These are phyloP conservation scores for Brachionus calyciflorus DNA, from an alignment of 1,140 invertebrate genomes.

Conservation along the genomic window DNA sequence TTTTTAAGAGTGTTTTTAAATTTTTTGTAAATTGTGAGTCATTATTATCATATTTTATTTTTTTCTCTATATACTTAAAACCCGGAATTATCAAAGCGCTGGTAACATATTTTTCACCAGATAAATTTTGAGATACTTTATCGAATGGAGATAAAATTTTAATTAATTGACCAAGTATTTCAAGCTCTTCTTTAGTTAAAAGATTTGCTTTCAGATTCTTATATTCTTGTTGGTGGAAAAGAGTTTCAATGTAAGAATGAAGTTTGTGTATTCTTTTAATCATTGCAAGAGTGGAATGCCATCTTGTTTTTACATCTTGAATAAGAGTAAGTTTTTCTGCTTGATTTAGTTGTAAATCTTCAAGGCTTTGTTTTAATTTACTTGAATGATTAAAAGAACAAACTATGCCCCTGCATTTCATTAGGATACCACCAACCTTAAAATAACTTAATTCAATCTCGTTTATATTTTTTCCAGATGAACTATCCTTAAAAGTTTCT, in stretches of 20 bases:
- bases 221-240: neutral
- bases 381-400: conserved; percentile 10
- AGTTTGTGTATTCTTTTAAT: neutral
- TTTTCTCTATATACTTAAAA: too few species aligned
- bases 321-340: neutral
- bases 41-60: too few species aligned
- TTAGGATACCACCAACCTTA: neutral
- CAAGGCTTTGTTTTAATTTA: neutral
- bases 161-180: neutral
- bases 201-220: neutral
- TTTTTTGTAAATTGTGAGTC: too few species aligned
- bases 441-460: too few species aligned
- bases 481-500: too few species aligned
- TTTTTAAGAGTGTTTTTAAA: too few species aligned
- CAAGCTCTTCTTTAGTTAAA: neutral
- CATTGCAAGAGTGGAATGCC: neutral
- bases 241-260: neutral
- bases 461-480: too few species aligned
- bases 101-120: neutral
- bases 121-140: too few species aligned
- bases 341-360: neutral
- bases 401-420: neutral
- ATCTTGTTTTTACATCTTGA: conserved; percentile 14
- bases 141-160: neutral
- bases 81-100: too few species aligned